Percentiles rank a stretch among this genome's conserved stretches.
Evolutionary conservation across 2,888 invertebrate species (phyloP).

Genomic region (Thera obeliscata): DNA sequence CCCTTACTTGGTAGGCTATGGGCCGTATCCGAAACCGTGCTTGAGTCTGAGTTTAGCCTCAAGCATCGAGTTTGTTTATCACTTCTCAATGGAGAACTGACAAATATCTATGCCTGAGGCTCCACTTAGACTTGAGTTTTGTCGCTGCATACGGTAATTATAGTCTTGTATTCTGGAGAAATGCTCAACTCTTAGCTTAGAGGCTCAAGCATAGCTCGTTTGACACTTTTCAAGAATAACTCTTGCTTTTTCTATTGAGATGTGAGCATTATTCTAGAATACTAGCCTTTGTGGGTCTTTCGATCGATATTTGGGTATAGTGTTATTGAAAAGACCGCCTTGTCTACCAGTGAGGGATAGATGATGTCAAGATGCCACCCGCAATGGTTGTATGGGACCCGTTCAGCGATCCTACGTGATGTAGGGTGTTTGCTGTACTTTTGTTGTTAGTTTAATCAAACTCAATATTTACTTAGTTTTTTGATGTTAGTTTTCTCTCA

Average conservation of each 20-base stretch:
- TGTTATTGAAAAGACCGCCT: neutral
- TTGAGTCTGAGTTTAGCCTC: too few species aligned
- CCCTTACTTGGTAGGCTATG: neutral
- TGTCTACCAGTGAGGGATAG: neutral
- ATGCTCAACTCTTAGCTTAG: neutral
- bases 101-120: too few species aligned
- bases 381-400: constrained; percentile 9
- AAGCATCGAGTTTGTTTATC: too few species aligned
- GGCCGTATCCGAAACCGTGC: too few species aligned
- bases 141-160: too few species aligned
- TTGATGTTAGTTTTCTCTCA: constrained; percentile 69
- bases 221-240: neutral
- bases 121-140: too few species aligned
- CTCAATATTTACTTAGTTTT: constrained; percentile 68
- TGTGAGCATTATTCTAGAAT: neutral
- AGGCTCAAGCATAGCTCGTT: too few species aligned
- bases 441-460: constrained; percentile 34
- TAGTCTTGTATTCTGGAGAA: neutral
- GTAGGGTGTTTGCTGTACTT: constrained; percentile 43
- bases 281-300: neutral
- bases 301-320: neutral
- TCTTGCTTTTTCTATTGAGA: neutral
- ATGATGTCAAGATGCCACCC: neutral
- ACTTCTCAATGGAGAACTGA: too few species aligned
- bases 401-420: constrained; percentile 35